A percentile compares a stretch with the other conserved stretches of the same genome.
These are phyloP conservation scores for Eutolmus rufibarbis DNA, from an alignment of 2,888 invertebrate genomes.

Conservation along the genomic window DNA sequence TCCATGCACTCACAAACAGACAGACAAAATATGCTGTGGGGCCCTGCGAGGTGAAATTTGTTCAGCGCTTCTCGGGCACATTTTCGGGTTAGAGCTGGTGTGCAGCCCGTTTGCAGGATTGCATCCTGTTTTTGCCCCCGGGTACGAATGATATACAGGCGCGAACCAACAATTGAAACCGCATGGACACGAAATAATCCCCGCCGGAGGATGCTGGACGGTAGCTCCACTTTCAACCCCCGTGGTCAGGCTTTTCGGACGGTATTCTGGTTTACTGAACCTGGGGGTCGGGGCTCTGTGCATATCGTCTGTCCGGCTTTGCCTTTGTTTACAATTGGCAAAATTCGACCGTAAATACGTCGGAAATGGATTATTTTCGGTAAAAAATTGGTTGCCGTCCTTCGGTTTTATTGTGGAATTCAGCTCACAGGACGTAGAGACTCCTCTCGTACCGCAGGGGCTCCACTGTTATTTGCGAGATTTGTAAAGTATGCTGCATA, in stretches of 20 bases:
- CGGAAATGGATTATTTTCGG: conserved; percentile 47
- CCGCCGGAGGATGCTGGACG: background rate
- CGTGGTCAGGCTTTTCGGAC: background rate
- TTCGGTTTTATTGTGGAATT: conserved; percentile 20
- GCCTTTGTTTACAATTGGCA: conserved; percentile 46
- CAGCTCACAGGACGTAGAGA: background rate
- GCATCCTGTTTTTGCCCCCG: background rate
- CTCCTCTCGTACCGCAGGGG: background rate
- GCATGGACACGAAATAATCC: conserved; percentile 34
- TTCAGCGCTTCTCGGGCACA: background rate
- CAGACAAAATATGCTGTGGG: background rate
- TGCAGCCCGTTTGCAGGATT: conserved; percentile 22
- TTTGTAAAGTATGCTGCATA: background rate
- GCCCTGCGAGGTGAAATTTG: background rate
- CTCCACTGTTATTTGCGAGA: background rate
- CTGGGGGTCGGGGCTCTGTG: background rate
- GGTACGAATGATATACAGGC: conserved; percentile 30
- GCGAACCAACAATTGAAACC: conserved; percentile 40
- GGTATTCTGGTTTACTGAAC: background rate
- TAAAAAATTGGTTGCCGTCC: conserved; percentile 43
- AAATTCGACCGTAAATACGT: conserved; percentile 48
- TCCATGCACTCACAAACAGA: background rate
- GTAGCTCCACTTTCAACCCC: background rate
- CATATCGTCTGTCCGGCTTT: conserved; percentile 25
- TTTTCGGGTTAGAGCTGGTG: background rate